Conservation (phyloP, 2,797 vertebrate genomes). For the Acanthurus tractus region DNA sequence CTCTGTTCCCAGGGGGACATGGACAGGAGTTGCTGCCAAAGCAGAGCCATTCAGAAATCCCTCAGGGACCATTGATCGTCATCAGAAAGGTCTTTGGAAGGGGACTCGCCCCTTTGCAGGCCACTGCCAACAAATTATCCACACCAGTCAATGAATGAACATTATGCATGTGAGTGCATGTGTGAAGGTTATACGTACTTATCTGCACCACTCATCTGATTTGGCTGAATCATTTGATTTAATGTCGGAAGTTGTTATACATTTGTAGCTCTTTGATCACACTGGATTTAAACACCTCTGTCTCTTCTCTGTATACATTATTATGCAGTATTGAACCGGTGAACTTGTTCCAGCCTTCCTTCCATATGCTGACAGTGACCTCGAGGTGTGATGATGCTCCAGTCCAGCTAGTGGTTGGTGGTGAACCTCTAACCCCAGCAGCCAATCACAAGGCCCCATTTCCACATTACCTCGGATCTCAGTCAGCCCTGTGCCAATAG, state of each 20-base stretch:
- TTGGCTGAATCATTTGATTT: slow-evolving; percentile 20
- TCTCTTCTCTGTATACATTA: slow-evolving; percentile 11
- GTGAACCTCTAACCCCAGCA: slow-evolving; percentile 58
- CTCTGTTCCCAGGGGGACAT: slow-evolving; percentile 49
- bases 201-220: slow-evolving; percentile 9
- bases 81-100: slow-evolving; percentile 79
- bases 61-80: slow-evolving; percentile 67
- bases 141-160: slow-evolving; percentile 31
- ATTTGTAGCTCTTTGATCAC: slow-evolving; percentile 33
- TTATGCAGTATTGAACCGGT: slow-evolving; percentile 35
- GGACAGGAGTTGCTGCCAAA: slow-evolving; percentile 61
- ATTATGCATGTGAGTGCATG: slow-evolving; percentile 4
- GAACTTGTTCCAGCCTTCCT: slow-evolving; percentile 50
- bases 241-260: slow-evolving; percentile 2
- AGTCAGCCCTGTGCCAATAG: slow-evolving; percentile 90
- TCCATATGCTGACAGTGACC: slow-evolving; percentile 69
- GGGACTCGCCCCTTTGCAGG: slow-evolving; percentile 65
- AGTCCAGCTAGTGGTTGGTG: slow-evolving; percentile 51
- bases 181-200: not conserved
- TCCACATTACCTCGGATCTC: slow-evolving; percentile 93
- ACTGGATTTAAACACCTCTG: slow-evolving; percentile 21
- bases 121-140: slow-evolving; percentile 59
- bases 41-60: slow-evolving; percentile 48
- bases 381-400: slow-evolving; percentile 39
- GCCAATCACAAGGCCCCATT: slow-evolving; percentile 80